phyloP scores from a whole-genome alignment of 2,888 invertebrate genomes.

The Choristoneura rosaceana region DNA sequence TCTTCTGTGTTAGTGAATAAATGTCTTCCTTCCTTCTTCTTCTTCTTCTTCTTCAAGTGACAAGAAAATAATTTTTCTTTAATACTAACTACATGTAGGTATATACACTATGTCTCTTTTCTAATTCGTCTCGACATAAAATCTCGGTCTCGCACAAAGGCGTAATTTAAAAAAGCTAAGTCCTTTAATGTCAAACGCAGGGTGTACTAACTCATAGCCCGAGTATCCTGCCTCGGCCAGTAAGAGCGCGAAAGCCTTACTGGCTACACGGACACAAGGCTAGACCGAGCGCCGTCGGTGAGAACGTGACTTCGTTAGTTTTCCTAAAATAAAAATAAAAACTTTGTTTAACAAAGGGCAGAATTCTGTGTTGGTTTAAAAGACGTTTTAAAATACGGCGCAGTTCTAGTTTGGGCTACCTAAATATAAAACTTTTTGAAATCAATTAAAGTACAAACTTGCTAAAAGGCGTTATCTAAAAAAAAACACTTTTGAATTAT shows the following conservation, averaged over 20 bases:
- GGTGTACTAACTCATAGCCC: neutral
- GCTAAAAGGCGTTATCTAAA: no score
- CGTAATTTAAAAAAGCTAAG: neutral
- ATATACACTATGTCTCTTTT: neutral
- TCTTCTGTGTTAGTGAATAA: no score
- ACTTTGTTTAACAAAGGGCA: no score
- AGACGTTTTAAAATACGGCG: neutral
- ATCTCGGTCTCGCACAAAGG: neutral
- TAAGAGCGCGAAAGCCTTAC: constrained; percentile 77
- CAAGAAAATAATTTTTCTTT: no score
- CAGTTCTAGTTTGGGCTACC: neutral
- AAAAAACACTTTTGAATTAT: no score
- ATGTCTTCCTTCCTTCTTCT: no score
- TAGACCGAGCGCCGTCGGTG: constrained; percentile 8
- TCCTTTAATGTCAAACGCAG: constrained; percentile 12
- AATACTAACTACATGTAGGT: no score
- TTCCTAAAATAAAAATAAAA: neutral
- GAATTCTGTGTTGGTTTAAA: neutral
- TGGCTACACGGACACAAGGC: constrained; percentile 57
- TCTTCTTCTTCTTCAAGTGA: no score
- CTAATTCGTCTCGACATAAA: neutral
- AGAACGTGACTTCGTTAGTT: neutral
- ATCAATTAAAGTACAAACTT: neutral
- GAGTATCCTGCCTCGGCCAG: constrained; percentile 52
- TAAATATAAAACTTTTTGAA: neutral